Evolutionary conservation across 1,140 invertebrate genomes (phyloP).

Genomic region (Achatina immaculata): DNA sequence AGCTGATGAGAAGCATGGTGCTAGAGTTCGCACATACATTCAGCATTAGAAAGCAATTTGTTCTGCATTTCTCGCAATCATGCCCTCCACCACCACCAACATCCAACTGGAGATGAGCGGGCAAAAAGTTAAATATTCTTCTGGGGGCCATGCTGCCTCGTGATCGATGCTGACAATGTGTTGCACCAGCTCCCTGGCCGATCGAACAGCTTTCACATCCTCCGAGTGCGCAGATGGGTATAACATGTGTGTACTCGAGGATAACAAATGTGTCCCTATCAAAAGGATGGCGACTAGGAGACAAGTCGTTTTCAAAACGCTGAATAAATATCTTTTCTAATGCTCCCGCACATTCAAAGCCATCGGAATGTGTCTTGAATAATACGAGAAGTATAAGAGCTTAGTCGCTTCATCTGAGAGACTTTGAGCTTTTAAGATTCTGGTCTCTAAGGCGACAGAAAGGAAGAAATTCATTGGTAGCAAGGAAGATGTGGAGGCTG

Average conservation of each 20-base stretch:
- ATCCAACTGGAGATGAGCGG: neutral
- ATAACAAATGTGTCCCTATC: constrained; percentile 5
- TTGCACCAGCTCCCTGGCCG: neutral
- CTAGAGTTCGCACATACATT: no score
- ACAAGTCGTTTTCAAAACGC: neutral
- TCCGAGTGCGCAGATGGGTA: neutral
- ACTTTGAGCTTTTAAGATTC: neutral
- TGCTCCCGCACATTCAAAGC: neutral
- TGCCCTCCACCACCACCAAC: no score
- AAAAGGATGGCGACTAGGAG: neutral
- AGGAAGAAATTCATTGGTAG: neutral
- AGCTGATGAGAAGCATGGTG: no score
- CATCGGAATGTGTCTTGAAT: neutral
- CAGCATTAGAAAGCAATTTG: no score
- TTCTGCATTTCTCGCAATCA: no score
- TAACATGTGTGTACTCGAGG: neutral
- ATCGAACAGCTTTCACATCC: constrained; percentile 15
- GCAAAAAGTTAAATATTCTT: constrained; percentile 12
- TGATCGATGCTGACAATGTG: neutral
- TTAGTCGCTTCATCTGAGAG: neutral
- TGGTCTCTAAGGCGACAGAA: neutral
- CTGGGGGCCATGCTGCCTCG: neutral
- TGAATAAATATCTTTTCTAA: neutral
- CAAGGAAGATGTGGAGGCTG: no score
- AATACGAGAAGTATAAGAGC: neutral